A percentile compares a stretch with the other conserved stretches of the same genome.
phyloP scores from a whole-genome alignment of 2,797 vertebrate species.

The Acanthurus tractus region DNA sequence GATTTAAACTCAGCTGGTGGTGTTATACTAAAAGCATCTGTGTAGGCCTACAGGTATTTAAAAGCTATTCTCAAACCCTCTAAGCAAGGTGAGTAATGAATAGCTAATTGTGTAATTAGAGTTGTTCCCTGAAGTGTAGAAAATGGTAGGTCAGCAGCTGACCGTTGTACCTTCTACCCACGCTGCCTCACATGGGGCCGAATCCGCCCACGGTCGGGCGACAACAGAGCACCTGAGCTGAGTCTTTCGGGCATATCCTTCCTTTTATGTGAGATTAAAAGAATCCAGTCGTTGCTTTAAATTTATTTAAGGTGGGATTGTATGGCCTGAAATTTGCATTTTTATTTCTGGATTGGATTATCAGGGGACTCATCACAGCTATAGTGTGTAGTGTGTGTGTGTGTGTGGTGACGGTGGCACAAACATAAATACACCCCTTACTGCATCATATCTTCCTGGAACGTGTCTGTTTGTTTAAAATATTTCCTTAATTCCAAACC shows the following conservation, averaged over 20 bases:
- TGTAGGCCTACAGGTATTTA: neutral
- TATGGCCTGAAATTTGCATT: neutral
- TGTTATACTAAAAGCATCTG: neutral
- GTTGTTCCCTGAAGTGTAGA: conserved; percentile 32
- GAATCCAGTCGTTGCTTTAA: neutral
- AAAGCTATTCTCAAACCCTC: neutral
- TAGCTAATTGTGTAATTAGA: conserved; percentile 51
- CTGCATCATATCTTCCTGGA: no score
- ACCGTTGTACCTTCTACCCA: conserved; percentile 52
- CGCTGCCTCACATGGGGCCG: conserved; percentile 39
- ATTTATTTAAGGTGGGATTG: neutral
- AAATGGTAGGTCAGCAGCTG: conserved; percentile 62
- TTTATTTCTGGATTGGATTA: neutral
- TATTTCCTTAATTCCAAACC: no score
- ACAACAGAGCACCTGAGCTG: conserved; percentile 36
- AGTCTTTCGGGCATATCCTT: neutral
- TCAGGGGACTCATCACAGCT: neutral
- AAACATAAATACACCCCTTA: no score
- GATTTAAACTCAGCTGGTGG: neutral
- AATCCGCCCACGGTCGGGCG: conserved; percentile 37
- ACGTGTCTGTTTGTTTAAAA: no score
- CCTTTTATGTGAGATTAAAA: neutral
- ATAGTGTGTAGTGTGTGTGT: no score
- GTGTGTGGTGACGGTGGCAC: no score
- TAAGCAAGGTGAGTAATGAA: conserved; percentile 5